Evolutionary conservation across 2,797 vertebrate species (phyloP).

Genomic region (Coregonus ussuriensis): DNA sequence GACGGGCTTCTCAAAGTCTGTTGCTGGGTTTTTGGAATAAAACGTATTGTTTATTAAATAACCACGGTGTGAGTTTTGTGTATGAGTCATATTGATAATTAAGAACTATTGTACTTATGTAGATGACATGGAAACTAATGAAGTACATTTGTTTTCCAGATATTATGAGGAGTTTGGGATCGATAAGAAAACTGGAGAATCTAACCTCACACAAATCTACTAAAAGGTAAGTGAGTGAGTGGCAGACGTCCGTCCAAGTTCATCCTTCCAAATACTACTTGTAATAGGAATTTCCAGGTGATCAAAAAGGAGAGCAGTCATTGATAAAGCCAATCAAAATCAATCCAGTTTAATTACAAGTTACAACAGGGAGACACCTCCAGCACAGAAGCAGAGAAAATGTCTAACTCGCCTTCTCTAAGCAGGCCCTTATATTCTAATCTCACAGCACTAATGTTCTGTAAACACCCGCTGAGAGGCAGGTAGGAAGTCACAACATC

Average conservation of each 20-base stretch:
- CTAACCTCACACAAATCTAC: conserved; percentile 92
- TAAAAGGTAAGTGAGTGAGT: conserved; percentile 74
- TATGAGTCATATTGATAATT: not conserved
- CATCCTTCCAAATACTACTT: not conserved
- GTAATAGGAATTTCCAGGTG: no score
- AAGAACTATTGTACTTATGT: not conserved
- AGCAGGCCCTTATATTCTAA: no score
- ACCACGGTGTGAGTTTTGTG: not conserved
- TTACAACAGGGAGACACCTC: no score
- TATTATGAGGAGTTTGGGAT: conserved; percentile 94
- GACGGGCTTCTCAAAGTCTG: conserved; percentile 24
- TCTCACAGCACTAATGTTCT: no score
- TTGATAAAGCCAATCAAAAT: no score
- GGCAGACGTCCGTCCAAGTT: not conserved
- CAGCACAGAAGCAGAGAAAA: no score
- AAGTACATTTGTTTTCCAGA: conserved; percentile 68
- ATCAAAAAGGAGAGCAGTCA: no score
- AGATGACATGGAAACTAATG: conserved; percentile 11
- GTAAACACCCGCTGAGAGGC: no score
- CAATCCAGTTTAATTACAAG: no score
- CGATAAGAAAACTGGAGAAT: conserved; percentile 84
- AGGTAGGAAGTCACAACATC: no score
- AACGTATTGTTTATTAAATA: not conserved
- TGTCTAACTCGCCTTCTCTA: no score
- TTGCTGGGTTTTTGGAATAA: conserved; percentile 2